phyloP scores from a whole-genome alignment of 2,888 invertebrate species.

The Campoplex nolae region DNA sequence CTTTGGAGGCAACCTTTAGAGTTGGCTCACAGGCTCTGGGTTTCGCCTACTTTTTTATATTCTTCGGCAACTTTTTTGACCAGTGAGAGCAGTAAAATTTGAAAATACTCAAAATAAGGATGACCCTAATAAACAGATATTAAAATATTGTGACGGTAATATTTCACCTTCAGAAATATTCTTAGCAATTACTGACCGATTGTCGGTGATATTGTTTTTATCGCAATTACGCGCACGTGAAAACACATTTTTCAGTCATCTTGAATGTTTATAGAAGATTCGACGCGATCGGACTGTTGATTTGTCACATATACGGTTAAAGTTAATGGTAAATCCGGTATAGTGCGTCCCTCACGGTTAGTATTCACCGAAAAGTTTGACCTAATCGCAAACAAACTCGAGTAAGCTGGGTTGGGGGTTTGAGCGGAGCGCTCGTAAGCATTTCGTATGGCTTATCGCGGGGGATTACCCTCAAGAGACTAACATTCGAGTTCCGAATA shows the following conservation, averaged over 20 bases:
- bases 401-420: constrained; percentile 51
- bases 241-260: background rate
- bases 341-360: constrained; percentile 39
- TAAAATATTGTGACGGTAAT: background rate
- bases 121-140: too few relatives aligned
- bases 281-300: background rate
- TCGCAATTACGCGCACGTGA: background rate
- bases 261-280: constrained; percentile 1
- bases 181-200: background rate
- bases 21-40: too few relatives aligned
- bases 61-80: too few relatives aligned
- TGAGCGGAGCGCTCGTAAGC: constrained; percentile 43
- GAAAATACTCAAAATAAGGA: too few relatives aligned
- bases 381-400: constrained; percentile 66
- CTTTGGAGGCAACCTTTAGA: too few relatives aligned
- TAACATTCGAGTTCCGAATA: constrained; percentile 56
- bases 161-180: background rate
- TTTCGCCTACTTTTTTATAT: too few relatives aligned
- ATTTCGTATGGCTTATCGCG: constrained; percentile 69
- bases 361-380: constrained; percentile 62
- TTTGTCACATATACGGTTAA: constrained; percentile 42
- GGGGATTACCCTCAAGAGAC: constrained; percentile 69
- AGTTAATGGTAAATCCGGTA: constrained; percentile 54
- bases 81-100: too few relatives aligned
- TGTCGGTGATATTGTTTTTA: background rate